Conservation (phyloP, 2,888 invertebrate genomes). For the Drosophila trichaetosa region DNA sequence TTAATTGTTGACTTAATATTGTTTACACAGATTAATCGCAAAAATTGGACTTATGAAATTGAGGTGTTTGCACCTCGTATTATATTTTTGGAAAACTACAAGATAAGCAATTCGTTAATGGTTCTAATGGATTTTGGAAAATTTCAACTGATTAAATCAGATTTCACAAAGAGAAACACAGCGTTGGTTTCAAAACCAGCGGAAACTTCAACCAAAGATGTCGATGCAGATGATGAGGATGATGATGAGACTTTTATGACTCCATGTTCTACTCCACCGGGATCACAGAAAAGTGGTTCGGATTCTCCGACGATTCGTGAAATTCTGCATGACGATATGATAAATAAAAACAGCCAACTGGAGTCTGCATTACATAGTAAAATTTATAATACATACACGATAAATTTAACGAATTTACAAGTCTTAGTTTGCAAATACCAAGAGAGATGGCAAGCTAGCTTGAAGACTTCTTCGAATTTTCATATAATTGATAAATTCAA, state of each 20-base stretch:
- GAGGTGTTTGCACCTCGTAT: conserved; percentile 98
- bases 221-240: conserved; percentile 85
- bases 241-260: conserved; percentile 90
- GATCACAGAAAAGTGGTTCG: conserved; percentile 88
- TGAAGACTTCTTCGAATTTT: conserved; percentile 92
- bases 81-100: conserved; percentile 93
- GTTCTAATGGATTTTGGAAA: conserved; percentile 96
- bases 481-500: conserved; percentile 94
- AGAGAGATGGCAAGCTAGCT: conserved; percentile 95
- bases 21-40: conserved; percentile 87
- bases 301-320: conserved; percentile 84
- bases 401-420: conserved; percentile 93
- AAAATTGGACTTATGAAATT: conserved; percentile 94
- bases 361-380: conserved; percentile 88
- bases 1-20: conserved; percentile 13
- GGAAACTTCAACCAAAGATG: conserved; percentile 35
- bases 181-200: conserved; percentile 30
- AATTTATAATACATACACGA: conserved; percentile 91
- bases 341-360: conserved; percentile 87
- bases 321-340: conserved; percentile 86
- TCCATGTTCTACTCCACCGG: conserved; percentile 95
- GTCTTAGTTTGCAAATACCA: conserved; percentile 94
- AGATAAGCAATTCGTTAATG: conserved; percentile 90
- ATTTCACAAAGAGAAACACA: conserved; percentile 61
- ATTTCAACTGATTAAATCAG: conserved; percentile 86